Evolutionary conservation across 2,797 vertebrate species (phyloP), one percentile per base, ranked within the genome.

Genomic region (Xenentodon cancila): DNA sequence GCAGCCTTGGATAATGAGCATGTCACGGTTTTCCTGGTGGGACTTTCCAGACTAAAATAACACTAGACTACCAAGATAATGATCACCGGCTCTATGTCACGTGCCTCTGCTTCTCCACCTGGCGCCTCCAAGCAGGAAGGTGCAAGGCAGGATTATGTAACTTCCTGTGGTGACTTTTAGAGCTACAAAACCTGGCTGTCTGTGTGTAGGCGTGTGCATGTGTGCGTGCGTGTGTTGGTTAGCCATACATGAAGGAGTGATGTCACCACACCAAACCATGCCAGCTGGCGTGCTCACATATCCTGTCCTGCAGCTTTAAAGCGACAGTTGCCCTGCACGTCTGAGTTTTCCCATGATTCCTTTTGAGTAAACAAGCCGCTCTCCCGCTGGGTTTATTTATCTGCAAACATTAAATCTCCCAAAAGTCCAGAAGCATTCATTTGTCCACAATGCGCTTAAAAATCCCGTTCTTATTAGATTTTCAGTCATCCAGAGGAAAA

Each of bases 201-300:
- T n/a, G n/a, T n/a, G n/a, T n/a, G n/a, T n/a, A n/a, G n/a, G n/a
- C n/a, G n/a, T n/a, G n/a, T n/a, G n/a, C n/a, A 5, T 25, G 25
- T 25, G 25, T 25, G 25, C 5, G 30, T 73, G 40, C 55, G 53
- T 53, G 25, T 52, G 49, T 56, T 32, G 45, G 18, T 20, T 15
- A 59, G 34, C 47, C 74, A 30, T 53, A 55, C 47, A 64, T 48
- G 53, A 61, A 56, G 12, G 63, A 42, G 21, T 79, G 74, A 82
- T 74, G 59, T 85, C 86, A 87, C 64, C 7, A 5, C 6, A 15
- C 45, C 32, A 43, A 18, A 53, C 43, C 5, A 1, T 67, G 77
- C 83, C 84, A 89, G 79, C 69, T 81, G 84, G 80, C 79, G 0
- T 5, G 22, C 20, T 68, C 60, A 50, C 27, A 79, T 43, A 75